Conservation (phyloP, 2,797 vertebrate species). For the Furcifer pardalis region DNA sequence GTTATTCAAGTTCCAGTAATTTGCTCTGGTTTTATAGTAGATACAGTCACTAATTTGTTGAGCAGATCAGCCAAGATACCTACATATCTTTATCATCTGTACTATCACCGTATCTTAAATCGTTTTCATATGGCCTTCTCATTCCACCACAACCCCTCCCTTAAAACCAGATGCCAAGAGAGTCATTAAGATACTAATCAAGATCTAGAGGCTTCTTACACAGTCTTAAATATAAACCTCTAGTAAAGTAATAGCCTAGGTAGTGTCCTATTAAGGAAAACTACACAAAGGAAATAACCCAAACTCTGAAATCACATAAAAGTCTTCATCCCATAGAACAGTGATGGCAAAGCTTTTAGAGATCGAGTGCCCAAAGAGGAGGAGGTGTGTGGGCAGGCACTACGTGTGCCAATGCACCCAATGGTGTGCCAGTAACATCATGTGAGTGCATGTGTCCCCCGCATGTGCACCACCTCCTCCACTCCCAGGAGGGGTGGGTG, state of each 20-base stretch:
- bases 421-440: no score
- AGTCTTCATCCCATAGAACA: background rate
- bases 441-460: no score
- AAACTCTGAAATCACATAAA: background rate
- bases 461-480: no score
- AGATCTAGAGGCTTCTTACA: background rate
- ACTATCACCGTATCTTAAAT: background rate
- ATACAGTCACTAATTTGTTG: background rate
- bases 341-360: no score
- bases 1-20: background rate
- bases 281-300: background rate
- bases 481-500: no score
- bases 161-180: background rate
- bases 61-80: background rate
- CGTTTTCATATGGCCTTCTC: rapidly evolving
- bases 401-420: no score
- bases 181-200: slow-evolving; percentile 9
- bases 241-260: background rate
- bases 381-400: no score
- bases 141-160: background rate
- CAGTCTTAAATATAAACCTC: background rate
- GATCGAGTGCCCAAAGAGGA: no score
- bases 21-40: rapidly evolving
- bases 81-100: background rate
- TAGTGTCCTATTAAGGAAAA: background rate